Percentiles rank a stretch among this genome's conserved stretches.
Conservation (phyloP, 2,888 invertebrate genomes). For the Kuschelorhynchus macadamiae region DNA sequence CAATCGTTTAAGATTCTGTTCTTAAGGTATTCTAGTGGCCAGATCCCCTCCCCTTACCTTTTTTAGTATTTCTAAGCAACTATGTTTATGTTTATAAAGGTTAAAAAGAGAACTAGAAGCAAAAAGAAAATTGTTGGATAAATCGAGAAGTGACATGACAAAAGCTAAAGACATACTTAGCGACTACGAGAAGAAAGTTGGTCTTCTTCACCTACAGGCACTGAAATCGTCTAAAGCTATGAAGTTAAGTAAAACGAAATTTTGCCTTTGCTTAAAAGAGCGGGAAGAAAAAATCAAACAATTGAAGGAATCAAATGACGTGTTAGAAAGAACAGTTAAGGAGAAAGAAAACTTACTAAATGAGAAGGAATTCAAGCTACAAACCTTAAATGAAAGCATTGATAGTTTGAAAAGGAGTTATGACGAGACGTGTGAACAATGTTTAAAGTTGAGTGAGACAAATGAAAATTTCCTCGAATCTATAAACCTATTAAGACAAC, state of each 20-base stretch:
- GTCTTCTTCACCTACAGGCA: constrained; percentile 55
- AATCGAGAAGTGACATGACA: constrained; percentile 51
- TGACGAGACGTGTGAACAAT: constrained; percentile 46
- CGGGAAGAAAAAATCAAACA: constrained; percentile 54
- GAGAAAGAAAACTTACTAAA: constrained; percentile 11
- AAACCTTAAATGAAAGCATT: constrained; percentile 44
- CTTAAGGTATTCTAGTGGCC: too few species aligned
- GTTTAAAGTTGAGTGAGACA: constrained; percentile 40
- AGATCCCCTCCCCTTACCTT: too few species aligned
- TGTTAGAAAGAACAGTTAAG: constrained; percentile 42
- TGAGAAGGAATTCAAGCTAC: constrained; percentile 49
- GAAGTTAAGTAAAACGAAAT: constrained; percentile 56
- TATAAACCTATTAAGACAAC: constrained; percentile 50
- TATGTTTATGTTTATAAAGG: too few species aligned
- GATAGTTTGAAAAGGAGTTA: constrained; percentile 46
- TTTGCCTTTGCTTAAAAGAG: constrained; percentile 53
- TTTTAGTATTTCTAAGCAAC: too few species aligned
- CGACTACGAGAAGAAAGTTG: constrained; percentile 56
- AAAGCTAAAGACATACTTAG: constrained; percentile 54
- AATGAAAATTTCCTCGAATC: constrained; percentile 52
- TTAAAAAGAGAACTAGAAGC: constrained; percentile 51
- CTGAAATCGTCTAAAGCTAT: constrained; percentile 56
- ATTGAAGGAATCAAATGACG: constrained; percentile 49
- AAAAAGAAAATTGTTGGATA: constrained; percentile 49
- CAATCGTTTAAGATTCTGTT: too few species aligned